These are phyloP conservation scores for Naso thynnoides DNA, from an alignment of 2,797 vertebrate genomes.

Conservation along the genomic window DNA sequence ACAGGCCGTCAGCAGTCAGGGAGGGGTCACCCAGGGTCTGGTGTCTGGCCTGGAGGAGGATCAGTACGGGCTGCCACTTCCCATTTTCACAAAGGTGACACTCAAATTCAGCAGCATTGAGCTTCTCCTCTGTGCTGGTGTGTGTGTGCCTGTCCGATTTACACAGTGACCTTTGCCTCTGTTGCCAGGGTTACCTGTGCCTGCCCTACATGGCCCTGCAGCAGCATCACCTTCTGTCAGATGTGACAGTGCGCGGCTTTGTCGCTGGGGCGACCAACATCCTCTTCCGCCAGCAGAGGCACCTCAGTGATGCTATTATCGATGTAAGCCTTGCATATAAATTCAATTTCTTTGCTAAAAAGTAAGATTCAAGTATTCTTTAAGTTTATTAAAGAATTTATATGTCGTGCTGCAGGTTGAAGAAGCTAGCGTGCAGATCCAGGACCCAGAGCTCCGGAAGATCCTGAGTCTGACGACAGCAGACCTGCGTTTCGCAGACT, in stretches of 20 bases:
- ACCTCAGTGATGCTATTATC: slow-evolving; percentile 94
- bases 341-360: too few species aligned
- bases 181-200: slow-evolving; percentile 93
- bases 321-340: slow-evolving; percentile 81
- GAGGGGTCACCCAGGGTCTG: slow-evolving; percentile 86
- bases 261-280: slow-evolving; percentile 97
- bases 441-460: slow-evolving; percentile 93
- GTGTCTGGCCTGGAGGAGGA: slow-evolving; percentile 96
- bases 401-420: slow-evolving; percentile 86
- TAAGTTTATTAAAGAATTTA: background rate
- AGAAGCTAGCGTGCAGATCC: slow-evolving; percentile 90
- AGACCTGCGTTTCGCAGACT: slow-evolving; percentile 95
- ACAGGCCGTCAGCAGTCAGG: slow-evolving; percentile 86
- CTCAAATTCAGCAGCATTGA: background rate
- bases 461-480: slow-evolving; percentile 92
- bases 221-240: slow-evolving; percentile 97
- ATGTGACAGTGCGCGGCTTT: slow-evolving; percentile 93
- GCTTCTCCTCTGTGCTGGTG: background rate
- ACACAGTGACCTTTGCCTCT: slow-evolving; percentile 32
- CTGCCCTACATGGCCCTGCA: slow-evolving; percentile 98
- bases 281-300: slow-evolving; percentile 96
- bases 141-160: background rate
- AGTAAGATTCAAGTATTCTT: background rate
- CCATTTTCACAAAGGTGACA: slow-evolving; percentile 96
- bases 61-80: slow-evolving; percentile 92